Percentiles rank a stretch among this genome's conserved stretches.
Conservation (phyloP, 2,797 vertebrate genomes). For the Percopsis omiscomaycus region DNA sequence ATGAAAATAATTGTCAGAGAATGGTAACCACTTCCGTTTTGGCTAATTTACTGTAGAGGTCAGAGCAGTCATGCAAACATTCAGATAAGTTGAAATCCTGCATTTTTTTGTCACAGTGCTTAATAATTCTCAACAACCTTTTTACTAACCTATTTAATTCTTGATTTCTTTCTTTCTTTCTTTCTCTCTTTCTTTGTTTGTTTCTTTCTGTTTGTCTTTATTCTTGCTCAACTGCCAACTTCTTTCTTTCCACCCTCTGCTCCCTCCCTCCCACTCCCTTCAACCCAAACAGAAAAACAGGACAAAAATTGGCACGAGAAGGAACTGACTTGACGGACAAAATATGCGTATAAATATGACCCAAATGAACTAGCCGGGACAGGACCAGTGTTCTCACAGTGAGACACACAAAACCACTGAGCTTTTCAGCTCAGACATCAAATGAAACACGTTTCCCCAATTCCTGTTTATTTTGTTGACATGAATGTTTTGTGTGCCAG, state of each 20-base stretch:
- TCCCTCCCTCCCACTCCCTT: slow-evolving; percentile 31
- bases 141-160: slow-evolving; percentile 1
- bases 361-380: slow-evolving; percentile 16
- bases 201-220: slow-evolving; percentile 10
- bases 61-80: slow-evolving; percentile 8
- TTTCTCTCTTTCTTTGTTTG: slow-evolving; percentile 7
- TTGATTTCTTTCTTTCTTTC: slow-evolving; percentile 5
- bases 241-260: slow-evolving; percentile 46
- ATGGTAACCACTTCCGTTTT: slow-evolving; percentile 45
- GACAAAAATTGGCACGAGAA: slow-evolving; percentile 56
- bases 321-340: slow-evolving; percentile 66
- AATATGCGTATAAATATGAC: slow-evolving; percentile 65
- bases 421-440: slow-evolving; percentile 10
- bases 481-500: background rate
- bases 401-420: background rate
- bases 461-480: slow-evolving; percentile 11
- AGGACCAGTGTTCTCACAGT: slow-evolving; percentile 24
- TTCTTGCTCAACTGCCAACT: slow-evolving; percentile 9
- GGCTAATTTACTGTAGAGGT: slow-evolving; percentile 40
- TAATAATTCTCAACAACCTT: background rate
- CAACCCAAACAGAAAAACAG: slow-evolving; percentile 60
- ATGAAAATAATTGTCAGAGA: slow-evolving; percentile 40
- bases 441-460: slow-evolving; percentile 7
- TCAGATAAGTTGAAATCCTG: background rate
- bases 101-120: slow-evolving; percentile 7